These are phyloP conservation scores for Xenopus laevis DNA, from an alignment of 2,113 vertebrate genomes.

Conservation along the genomic window DNA sequence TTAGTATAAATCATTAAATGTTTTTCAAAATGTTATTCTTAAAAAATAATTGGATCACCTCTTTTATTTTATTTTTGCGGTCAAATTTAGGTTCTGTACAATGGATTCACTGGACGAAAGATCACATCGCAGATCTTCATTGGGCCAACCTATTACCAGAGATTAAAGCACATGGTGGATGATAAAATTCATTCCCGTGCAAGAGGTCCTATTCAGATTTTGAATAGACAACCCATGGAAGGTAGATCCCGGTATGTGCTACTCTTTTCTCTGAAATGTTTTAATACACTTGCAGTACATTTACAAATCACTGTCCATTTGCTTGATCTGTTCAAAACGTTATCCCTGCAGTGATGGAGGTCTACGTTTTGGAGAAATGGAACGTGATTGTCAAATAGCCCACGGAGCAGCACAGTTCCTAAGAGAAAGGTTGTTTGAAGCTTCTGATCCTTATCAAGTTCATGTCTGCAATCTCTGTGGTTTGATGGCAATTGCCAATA, in stretches of 20 bases:
- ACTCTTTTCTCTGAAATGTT: too few relatives aligned
- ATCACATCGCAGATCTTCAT: conserved; percentile 98
- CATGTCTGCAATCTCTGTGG: conserved; percentile 96
- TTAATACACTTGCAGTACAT: too few relatives aligned
- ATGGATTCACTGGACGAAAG: conserved; percentile 95
- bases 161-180: conserved; percentile 97
- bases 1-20: too few relatives aligned
- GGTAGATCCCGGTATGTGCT: conserved; percentile 87
- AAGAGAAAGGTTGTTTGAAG: conserved; percentile 90
- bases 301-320: too few relatives aligned
- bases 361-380: conserved; percentile 97
- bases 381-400: conserved; percentile 96
- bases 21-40: too few relatives aligned
- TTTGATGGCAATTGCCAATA: conserved; percentile 97
- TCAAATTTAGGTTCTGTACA: conserved; percentile 83
- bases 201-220: conserved; percentile 95
- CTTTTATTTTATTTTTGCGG: too few relatives aligned
- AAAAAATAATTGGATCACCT: too few relatives aligned
- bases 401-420: conserved; percentile 96
- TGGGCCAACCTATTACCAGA: conserved; percentile 94
- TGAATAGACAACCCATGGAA: conserved; percentile 97
- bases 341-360: conserved; percentile 90
- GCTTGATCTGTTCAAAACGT: too few relatives aligned
- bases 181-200: conserved; percentile 98
- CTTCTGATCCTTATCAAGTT: conserved; percentile 94